These are phyloP conservation scores for Hucho hucho DNA, from an alignment of 2,113 vertebrate species.

Conservation along the genomic window DNA sequence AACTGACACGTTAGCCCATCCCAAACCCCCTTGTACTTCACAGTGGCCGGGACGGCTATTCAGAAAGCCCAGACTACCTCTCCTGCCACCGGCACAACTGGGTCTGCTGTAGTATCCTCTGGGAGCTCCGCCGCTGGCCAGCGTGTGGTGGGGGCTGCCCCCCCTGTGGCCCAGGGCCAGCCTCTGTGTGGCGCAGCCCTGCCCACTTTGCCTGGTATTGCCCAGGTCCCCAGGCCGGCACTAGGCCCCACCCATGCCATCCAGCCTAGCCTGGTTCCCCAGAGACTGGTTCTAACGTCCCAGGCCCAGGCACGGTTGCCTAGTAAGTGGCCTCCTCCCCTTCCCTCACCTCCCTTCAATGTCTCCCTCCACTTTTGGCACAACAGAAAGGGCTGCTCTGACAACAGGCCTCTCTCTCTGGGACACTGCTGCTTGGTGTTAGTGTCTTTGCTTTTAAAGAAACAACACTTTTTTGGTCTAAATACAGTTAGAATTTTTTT, in stretches of 20 bases:
- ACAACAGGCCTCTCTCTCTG: constrained; percentile 47
- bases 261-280: constrained; percentile 87
- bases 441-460: constrained; percentile 16
- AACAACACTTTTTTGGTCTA: neutral
- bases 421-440: constrained; percentile 59
- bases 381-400: constrained; percentile 48
- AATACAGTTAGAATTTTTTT: too few relatives aligned
- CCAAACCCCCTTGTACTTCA: constrained; percentile 80
- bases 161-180: constrained; percentile 80
- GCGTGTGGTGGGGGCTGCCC: constrained; percentile 76
- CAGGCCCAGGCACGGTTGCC: constrained; percentile 99
- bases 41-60: constrained; percentile 83
- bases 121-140: constrained; percentile 78
- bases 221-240: constrained; percentile 63
- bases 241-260: constrained; percentile 81
- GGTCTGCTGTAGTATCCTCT: constrained; percentile 60
- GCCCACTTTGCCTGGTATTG: constrained; percentile 71
- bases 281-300: constrained; percentile 95
- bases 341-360: constrained; percentile 60
- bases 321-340: constrained; percentile 90
- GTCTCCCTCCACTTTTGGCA: constrained; percentile 54
- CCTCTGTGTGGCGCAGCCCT: constrained; percentile 71
- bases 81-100: constrained; percentile 67
- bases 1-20: constrained; percentile 57
- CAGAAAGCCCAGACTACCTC: constrained; percentile 82